phyloP scores from a whole-genome alignment of 2,888 invertebrate genomes.

The Oscheius myriophilus region DNA sequence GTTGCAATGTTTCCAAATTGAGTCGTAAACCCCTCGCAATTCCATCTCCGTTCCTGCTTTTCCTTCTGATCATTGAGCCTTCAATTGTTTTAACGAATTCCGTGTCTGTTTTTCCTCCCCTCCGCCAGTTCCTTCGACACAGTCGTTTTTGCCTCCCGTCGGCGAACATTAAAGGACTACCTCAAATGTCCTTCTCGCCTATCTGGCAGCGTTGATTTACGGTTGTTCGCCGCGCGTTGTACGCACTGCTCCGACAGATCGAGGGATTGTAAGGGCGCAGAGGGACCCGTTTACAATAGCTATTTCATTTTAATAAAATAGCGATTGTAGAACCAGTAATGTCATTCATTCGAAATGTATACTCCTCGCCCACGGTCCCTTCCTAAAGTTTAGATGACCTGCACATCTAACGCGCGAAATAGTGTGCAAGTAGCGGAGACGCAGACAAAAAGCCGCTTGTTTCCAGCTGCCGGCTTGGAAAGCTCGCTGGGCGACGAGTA shows the following conservation, averaged over 20 bases:
- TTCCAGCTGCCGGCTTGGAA: too few relatives aligned
- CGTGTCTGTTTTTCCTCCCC: not conserved
- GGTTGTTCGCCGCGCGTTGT: slow-evolving; percentile 10
- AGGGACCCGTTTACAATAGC: not conserved
- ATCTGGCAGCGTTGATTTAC: slow-evolving; percentile 19
- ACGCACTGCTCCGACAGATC: not conserved
- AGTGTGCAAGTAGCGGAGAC: too few relatives aligned
- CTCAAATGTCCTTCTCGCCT: slow-evolving; percentile 24
- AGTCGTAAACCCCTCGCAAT: too few relatives aligned
- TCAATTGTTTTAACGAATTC: not conserved
- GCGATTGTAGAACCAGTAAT: too few relatives aligned
- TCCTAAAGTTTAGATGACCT: too few relatives aligned
- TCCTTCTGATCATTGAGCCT: not conserved
- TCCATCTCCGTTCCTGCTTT: not conserved
- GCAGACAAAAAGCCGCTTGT: too few relatives aligned
- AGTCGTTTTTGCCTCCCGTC: slow-evolving; percentile 14
- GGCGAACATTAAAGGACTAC: slow-evolving; percentile 15
- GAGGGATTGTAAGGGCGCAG: not conserved
- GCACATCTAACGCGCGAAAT: too few relatives aligned
- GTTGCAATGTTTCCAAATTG: too few relatives aligned
- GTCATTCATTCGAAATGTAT: too few relatives aligned
- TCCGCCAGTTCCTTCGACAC: too few relatives aligned
- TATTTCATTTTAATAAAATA: not conserved
- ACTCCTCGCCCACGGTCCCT: too few relatives aligned
- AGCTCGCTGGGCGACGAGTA: too few relatives aligned